Evolutionary conservation across 2,888 invertebrate genomes (phyloP).

Genomic region (Cephus pulcher): DNA sequence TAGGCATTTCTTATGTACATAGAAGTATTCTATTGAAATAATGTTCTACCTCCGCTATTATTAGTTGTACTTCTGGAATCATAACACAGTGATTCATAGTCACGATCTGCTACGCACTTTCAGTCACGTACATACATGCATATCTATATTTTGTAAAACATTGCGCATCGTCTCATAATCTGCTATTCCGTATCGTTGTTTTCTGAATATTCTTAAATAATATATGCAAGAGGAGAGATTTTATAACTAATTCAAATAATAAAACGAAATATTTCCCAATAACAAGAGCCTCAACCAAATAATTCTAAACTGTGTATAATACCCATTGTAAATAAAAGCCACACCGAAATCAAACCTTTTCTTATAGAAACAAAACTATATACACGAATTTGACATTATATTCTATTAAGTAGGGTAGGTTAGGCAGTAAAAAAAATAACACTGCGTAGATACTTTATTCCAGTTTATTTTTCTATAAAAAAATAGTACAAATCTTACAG

Average conservation of each 20-base stretch:
- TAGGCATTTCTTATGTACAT: not conserved
- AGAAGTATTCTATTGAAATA: not conserved
- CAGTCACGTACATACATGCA: not conserved
- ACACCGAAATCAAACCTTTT: not conserved
- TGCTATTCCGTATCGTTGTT: not conserved
- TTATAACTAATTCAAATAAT: not conserved
- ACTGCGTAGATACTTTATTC: not conserved
- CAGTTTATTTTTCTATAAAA: not conserved
- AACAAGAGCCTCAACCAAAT: not conserved
- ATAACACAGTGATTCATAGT: not conserved
- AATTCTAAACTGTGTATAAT: not conserved
- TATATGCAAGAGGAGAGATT: not conserved
- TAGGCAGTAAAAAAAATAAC: not conserved
- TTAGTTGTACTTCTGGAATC: not conserved
- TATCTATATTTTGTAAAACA: not conserved
- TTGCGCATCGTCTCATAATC: not conserved
- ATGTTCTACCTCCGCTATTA: not conserved
- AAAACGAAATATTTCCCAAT: not conserved
- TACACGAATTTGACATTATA: not conserved
- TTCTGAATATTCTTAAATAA: not conserved
- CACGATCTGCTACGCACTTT: not conserved
- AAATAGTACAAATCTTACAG: not conserved
- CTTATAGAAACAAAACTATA: not conserved
- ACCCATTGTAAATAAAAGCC: not conserved
- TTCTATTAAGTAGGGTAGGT: not conserved